Evolutionary conservation across 2,888 invertebrate species (phyloP).

Genomic region (Brachylomia viminalis): DNA sequence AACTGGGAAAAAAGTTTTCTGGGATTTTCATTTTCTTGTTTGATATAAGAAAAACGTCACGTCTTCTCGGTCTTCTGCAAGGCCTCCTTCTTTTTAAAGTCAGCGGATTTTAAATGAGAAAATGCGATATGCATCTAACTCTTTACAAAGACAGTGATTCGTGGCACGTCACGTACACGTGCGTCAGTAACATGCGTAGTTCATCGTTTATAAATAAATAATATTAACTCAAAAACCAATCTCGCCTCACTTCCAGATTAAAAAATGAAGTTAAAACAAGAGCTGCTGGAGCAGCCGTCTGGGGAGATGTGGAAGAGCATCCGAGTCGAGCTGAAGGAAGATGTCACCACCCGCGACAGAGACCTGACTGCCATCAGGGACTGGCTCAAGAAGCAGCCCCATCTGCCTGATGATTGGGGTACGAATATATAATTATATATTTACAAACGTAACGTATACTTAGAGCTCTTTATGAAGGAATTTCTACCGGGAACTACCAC

Average conservation of each 20-base stretch:
- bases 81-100: too few species aligned
- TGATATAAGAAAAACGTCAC: too few species aligned
- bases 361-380: conserved; percentile 91
- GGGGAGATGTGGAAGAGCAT: conserved; percentile 93
- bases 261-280: conserved; percentile 89
- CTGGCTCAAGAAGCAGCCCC: conserved; percentile 92
- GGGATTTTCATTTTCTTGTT: too few species aligned
- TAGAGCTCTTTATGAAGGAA: background rate
- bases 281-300: conserved; percentile 92
- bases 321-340: conserved; percentile 93
- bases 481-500: background rate
- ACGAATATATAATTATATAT: background rate
- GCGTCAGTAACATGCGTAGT: too few species aligned
- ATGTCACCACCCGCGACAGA: conserved; percentile 89
- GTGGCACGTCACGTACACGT: too few species aligned
- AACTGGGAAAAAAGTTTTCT: too few species aligned
- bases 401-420: conserved; percentile 91
- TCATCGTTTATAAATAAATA: background rate
- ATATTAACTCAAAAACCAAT: background rate
- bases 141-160: too few species aligned
- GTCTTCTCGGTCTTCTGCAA: too few species aligned
- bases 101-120: too few species aligned
- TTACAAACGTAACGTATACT: too few species aligned
- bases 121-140: too few species aligned
- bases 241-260: conserved; percentile 56